Conservation (phyloP, 2,888 invertebrate genomes). For the Rhagonycha lutea region DNA sequence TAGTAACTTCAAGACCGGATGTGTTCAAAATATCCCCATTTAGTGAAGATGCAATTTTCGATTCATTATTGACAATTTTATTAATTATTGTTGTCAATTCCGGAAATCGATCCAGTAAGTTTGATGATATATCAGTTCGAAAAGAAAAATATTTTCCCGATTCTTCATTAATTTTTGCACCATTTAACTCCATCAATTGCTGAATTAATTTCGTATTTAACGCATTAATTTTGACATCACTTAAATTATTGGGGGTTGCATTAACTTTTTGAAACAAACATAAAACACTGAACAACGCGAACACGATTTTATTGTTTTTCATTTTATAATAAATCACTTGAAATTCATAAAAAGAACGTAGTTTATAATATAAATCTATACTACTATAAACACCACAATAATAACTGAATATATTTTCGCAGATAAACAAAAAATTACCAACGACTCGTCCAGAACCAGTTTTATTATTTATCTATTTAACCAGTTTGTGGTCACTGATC, state of each 20-base stretch:
- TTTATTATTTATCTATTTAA: neutral
- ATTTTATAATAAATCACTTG: neutral
- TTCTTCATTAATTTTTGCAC: neutral
- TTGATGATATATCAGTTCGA: neutral
- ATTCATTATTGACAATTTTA: neutral
- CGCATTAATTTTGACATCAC: neutral
- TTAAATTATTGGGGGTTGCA: neutral
- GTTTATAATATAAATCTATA: neutral
- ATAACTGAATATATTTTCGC: neutral
- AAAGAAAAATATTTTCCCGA: slow-evolving; percentile 5
- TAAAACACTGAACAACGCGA: neutral
- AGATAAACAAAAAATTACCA: neutral
- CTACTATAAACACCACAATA: neutral
- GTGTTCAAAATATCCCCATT: neutral
- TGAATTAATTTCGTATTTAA: no score
- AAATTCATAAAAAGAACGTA: neutral
- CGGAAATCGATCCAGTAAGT: slow-evolving; percentile 12
- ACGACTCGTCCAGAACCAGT: neutral
- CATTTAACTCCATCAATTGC: no score
- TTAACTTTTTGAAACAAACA: neutral
- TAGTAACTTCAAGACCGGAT: neutral
- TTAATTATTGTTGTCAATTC: slow-evolving; percentile 10
- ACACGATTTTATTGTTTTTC: neutral
- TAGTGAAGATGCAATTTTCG: neutral
- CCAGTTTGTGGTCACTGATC: neutral